Evolutionary conservation across 2,113 vertebrate species (phyloP).

Genomic region (Eublepharis macularius): DNA sequence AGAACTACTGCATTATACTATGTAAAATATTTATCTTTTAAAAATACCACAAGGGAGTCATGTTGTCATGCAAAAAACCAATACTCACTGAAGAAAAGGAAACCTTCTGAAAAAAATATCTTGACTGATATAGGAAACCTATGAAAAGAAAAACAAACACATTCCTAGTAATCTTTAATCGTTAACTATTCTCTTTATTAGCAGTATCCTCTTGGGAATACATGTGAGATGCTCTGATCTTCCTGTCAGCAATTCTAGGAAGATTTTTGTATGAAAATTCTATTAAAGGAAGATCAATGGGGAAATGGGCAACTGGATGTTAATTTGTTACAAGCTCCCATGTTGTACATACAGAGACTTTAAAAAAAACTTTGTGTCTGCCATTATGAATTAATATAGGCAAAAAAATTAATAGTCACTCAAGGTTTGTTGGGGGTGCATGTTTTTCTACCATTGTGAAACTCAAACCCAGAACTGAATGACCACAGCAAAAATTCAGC

Average conservation of each 20-base stretch:
- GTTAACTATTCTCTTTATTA: not conserved
- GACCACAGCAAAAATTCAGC: not conserved
- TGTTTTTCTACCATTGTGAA: not conserved
- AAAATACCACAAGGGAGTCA: not conserved
- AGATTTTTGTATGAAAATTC: not conserved
- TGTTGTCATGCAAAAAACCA: not conserved
- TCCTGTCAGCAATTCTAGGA: not conserved
- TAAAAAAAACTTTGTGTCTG: not conserved
- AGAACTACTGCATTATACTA: no score
- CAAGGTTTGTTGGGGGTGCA: not conserved
- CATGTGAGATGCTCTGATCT: not conserved
- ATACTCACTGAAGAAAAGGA: not conserved
- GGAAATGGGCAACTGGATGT: not conserved
- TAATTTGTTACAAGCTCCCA: not conserved
- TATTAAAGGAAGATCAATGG: not conserved
- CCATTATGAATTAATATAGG: accelerated
- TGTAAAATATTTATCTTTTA: no score
- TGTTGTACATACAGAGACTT: not conserved
- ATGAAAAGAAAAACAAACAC: not conserved
- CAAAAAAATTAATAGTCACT: not conserved
- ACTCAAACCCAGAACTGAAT: not conserved
- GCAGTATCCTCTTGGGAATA: not conserved
- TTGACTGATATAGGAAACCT: not conserved
- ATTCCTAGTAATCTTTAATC: not conserved
- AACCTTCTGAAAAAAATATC: not conserved